Evolutionary conservation across 2,888 invertebrate species (phyloP).

Genomic region (Pseudococcus viburni): DNA sequence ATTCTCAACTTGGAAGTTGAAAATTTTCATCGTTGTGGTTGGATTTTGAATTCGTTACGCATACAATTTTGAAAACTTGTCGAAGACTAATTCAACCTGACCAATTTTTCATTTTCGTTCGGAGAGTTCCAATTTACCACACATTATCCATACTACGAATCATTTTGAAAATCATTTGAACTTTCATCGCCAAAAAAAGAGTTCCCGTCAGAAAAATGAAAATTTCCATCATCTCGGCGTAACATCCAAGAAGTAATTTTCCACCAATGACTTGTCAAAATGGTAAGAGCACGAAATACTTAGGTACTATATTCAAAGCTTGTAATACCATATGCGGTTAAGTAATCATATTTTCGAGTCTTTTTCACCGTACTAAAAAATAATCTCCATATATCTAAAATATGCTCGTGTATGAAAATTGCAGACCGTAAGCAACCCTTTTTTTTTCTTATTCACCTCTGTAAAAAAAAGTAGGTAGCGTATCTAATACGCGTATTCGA

Average conservation of each 20-base stretch:
- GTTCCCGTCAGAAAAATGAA: neutral
- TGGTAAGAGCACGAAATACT: neutral
- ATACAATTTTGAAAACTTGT: neutral
- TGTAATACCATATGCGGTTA: neutral
- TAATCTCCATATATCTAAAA: neutral
- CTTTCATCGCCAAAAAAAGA: neutral
- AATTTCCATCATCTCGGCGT: neutral
- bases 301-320: neutral
- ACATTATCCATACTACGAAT: neutral
- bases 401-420: neutral
- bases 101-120: neutral
- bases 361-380: neutral
- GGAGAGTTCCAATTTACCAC: neutral
- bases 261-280: neutral
- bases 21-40: neutral
- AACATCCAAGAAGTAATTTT: neutral
- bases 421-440: neutral
- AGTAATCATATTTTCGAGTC: neutral
- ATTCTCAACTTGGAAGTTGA: neutral
- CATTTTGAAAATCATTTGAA: neutral
- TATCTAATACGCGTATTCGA: neutral
- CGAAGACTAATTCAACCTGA: neutral
- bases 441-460: neutral
- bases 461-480: neutral
- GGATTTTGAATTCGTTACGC: neutral